Base-by-base conservation (phyloP, 2,888 invertebrate genomes). In the Andrena hattorfiana region DNA sequence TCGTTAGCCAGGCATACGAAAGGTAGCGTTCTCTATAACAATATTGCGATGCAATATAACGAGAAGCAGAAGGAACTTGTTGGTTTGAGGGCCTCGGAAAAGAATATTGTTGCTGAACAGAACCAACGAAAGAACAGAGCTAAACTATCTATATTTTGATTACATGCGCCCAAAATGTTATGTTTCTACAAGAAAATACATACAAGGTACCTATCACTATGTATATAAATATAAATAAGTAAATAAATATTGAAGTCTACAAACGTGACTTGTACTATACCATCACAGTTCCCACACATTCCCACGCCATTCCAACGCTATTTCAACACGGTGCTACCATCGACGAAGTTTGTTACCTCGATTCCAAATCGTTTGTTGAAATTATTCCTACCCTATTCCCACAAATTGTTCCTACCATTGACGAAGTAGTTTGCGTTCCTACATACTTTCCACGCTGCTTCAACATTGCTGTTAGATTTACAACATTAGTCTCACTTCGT, bases 61-160 rank as follows among this genome's bases (percentile, higher is more conserved):
- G 94, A 95, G n/a, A 96, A 95, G 91, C 95, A 95, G 89, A 95
- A 95, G 81, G 96, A 97, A 90, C 93, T 97, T 0, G 93, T 94
- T n/a, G 92, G 93, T 7, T 94, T 97, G 32, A 95, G 95, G 87
- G 95, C 94, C 48, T 96, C 95, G 70, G 97, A 97, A 84, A 95
- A 94, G 67, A 95, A 95, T 87, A 96, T 98, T 77, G 94, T 95
- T 60, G 95, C 95, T 83, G 97, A 98, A 94, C 97, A 97, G 91
- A 95, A 94, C 88, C 95, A 96, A 63, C 95, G 97, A 84, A 97
- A 96, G 87, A 96, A 96, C 91, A 96, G 97, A 92, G 96, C 96
- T 88, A 97, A 97, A 94, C 95, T 97, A 94, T 96, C 96, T 62
- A 95, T 97, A 87, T 98, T 98, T 95, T 97, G 95, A 94, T 87